Evolutionary conservation across 2,888 invertebrate genomes (phyloP).

Genomic region (Aphodius granarius): DNA sequence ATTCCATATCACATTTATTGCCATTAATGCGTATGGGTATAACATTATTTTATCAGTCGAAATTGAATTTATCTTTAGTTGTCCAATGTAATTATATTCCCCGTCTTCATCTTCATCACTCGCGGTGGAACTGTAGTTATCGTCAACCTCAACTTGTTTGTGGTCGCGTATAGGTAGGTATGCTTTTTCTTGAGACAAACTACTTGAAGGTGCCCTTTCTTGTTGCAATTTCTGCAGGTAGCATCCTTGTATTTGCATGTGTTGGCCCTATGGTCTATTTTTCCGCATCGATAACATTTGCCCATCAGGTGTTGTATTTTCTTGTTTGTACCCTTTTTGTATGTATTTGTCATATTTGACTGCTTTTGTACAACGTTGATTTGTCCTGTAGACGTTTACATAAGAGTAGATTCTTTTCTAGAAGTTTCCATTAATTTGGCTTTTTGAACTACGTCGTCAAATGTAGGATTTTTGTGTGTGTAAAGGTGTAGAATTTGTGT

Average conservation of each 20-base stretch:
- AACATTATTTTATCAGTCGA: constrained; percentile 4
- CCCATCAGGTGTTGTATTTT: no score
- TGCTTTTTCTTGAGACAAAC: not conserved
- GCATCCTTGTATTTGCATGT: not conserved
- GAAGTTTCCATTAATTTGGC: no score
- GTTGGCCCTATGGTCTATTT: not conserved
- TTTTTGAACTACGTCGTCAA: no score
- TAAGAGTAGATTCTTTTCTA: not conserved
- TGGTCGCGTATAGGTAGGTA: not conserved
- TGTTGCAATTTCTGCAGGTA: not conserved
- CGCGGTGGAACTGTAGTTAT: not conserved
- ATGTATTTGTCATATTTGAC: no score
- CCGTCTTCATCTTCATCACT: not conserved
- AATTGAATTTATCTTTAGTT: not conserved
- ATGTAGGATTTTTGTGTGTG: no score
- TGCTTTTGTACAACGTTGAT: not conserved
- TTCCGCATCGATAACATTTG: constrained; percentile 2
- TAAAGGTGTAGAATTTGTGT: no score
- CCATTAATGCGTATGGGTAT: constrained; percentile 5
- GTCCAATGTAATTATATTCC: not conserved
- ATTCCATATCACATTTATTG: constrained; percentile 16
- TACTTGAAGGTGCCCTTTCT: constrained; percentile 8
- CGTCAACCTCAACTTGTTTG: constrained; percentile 2
- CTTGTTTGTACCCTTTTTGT: no score
- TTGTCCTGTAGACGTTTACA: no score